phyloP scores from a whole-genome alignment of 2,113 vertebrate genomes.

The Chloroceryle aenea region DNA sequence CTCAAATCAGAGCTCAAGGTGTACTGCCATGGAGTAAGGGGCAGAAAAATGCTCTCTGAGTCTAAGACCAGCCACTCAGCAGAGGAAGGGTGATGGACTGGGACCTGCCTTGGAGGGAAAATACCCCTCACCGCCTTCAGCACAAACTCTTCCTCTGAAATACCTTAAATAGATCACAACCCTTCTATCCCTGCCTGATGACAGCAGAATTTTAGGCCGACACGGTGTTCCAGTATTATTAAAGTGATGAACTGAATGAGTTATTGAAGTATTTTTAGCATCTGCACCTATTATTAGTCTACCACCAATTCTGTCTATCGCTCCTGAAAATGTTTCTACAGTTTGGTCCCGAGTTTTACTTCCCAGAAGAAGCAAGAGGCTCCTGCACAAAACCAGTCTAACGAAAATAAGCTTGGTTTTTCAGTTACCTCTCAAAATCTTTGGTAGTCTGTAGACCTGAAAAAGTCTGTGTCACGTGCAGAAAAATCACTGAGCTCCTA shows the following conservation, averaged over 20 bases:
- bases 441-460: neutral
- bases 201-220: neutral
- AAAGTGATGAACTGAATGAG: neutral
- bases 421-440: neutral
- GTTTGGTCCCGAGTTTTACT: neutral
- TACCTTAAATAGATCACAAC: neutral
- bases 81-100: neutral
- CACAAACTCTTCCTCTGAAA: neutral
- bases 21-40: neutral
- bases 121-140: neutral
- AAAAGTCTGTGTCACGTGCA: neutral
- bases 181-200: neutral
- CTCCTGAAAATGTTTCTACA: neutral
- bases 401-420: neutral
- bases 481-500: neutral
- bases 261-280: neutral
- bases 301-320: neutral
- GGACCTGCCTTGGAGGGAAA: neutral
- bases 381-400: neutral
- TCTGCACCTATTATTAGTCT: neutral
- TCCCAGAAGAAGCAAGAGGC: neutral
- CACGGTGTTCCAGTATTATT: accelerated
- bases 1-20: too few relatives aligned
- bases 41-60: neutral
- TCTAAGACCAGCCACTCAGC: neutral